These are phyloP conservation scores for Drosophila ficusphila DNA, from an alignment of 1,140 invertebrate species.

Conservation along the genomic window DNA sequence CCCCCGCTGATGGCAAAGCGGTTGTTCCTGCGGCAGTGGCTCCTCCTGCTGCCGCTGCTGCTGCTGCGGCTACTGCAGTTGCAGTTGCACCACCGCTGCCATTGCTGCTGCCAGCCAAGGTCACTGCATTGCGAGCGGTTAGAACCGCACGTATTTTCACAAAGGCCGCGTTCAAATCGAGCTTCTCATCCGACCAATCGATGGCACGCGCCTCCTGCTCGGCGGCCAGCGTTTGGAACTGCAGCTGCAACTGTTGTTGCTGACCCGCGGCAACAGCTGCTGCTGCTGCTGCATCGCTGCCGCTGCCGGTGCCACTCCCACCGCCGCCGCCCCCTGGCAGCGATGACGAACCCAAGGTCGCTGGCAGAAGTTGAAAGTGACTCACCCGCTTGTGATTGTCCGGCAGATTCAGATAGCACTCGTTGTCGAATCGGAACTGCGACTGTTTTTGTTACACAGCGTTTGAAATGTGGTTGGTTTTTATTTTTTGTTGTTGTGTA, in stretches of 20 bases:
- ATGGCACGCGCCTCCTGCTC: conserved; percentile 78
- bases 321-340: conserved; percentile 86
- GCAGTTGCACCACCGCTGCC: neutral
- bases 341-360: conserved; percentile 59
- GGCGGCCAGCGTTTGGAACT: conserved; percentile 71
- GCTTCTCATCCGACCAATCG: conserved; percentile 74
- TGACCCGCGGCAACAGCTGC: conserved; percentile 18
- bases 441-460: conserved; percentile 88
- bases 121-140: conserved; percentile 71
- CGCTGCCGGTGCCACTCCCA: conserved; percentile 12
- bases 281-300: conserved; percentile 19
- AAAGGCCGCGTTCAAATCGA: conserved; percentile 77
- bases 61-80: conserved; percentile 8
- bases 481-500: conserved; percentile 24
- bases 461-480: conserved; percentile 4
- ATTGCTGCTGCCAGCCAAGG: conserved; percentile 38
- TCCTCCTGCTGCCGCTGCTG: conserved; percentile 13
- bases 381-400: conserved; percentile 98
- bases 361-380: conserved; percentile 84
- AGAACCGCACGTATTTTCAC: conserved; percentile 77
- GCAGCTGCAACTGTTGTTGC: conserved; percentile 69
- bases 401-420: conserved; percentile 97
- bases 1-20: neutral
- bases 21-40: conserved; percentile 3
- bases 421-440: conserved; percentile 99